These are phyloP conservation scores for Donacobius atricapilla DNA, from an alignment of 2,113 vertebrate genomes.

Conservation along the genomic window DNA sequence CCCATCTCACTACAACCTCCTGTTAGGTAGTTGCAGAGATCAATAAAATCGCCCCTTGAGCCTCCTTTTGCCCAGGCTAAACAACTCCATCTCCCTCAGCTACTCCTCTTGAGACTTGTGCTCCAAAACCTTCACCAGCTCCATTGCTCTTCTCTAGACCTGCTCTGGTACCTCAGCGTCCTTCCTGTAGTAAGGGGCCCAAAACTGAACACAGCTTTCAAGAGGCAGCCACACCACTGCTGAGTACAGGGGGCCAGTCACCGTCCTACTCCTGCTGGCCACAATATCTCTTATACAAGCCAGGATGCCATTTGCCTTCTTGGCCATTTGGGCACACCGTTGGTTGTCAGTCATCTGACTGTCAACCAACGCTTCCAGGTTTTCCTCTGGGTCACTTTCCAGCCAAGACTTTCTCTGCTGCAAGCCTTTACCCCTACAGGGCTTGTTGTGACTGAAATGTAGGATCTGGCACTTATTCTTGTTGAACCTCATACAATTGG, in stretches of 20 bases:
- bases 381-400: background rate
- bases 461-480: background rate
- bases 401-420: background rate
- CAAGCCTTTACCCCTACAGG: background rate
- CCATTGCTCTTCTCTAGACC: background rate
- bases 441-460: background rate
- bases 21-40: background rate
- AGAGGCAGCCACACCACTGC: background rate
- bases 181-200: background rate
- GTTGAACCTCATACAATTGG: background rate
- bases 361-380: background rate
- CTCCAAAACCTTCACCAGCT: background rate
- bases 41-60: background rate
- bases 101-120: background rate
- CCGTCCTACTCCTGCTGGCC: background rate
- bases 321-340: background rate
- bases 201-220: background rate
- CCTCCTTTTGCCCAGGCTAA: background rate
- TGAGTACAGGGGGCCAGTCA: too few relatives aligned
- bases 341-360: background rate
- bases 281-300: background rate
- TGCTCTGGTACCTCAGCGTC: accelerated
- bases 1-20: background rate
- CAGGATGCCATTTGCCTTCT: background rate
- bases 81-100: background rate